Base-by-base conservation (phyloP, 2,113 vertebrate genomes). In the Phrynocephalus versicolor region DNA sequence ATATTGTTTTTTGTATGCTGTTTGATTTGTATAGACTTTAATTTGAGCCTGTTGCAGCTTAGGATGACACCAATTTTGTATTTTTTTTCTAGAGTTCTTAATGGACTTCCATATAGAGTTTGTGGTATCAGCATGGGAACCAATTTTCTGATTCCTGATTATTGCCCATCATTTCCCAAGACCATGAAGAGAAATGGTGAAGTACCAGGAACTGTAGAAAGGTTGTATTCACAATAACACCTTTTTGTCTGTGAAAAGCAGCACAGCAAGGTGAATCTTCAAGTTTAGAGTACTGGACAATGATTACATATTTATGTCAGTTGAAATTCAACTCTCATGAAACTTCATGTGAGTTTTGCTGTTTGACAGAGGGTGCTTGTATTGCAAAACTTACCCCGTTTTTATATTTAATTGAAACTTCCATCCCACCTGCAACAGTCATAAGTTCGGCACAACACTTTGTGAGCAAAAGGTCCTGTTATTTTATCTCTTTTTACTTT, bases 331-430 rank as follows among this genome's bases (percentile, higher is more conserved):
- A 3, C 13, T n/a, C 27, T 35, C 33, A 45, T 85, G 39, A 85
- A 72, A 85, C 69, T 79, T 51, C 41, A 10, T 71, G 35, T 55
- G 51, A 71, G 55, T 69, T 41, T 79, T 60, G 41, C 65, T 70
- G 35, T 19, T 85, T 51, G 30, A 10, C 79, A 58, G 27, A 80
- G 76, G 19, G 7, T 19, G 7, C 0, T 0, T 88, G 8, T 65
- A 3, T 74, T 64, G 88, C 55, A 89, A 87, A 75, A n/a, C 51
- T 30, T 15, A 51, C 21, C 84, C 45, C 88, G 62, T 82, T 83
- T 74, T 35, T 84, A 83, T 72, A 69, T 57, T n/a, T 76, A 86
- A 84, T 89, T 88, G 27, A 67, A 88, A 33, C 8, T 1, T 74
- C 83, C 51, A 1, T 71, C 71, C 41, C 57, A 21, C 10, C 37